Base-by-base conservation (phyloP, 2,113 vertebrate species). In the Lota lota region DNA sequence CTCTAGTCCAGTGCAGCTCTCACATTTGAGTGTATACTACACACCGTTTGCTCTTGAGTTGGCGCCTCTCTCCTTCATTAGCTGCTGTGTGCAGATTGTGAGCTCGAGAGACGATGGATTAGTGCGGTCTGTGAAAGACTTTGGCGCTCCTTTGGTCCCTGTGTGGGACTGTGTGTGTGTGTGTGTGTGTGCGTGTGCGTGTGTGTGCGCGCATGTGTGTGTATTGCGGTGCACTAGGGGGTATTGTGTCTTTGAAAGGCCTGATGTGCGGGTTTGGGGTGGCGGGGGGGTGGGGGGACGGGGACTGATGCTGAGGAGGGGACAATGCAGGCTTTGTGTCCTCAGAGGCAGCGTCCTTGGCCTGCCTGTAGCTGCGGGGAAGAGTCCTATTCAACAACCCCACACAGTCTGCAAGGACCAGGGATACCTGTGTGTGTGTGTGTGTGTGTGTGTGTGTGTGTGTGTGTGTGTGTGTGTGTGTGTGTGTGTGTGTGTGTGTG, bases 301-400 rank as follows among this genome's bases (percentile, higher is more conserved):
- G 83, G 83, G 84, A 78, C 83, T 81, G 82, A 91, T 88, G 87
- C 83, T 72, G 61, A 21, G 57, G 19, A 16, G 59, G 59, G 82
- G 80, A 91, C 87, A 91, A 90, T 90, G 73, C 71, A 17, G 74
- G 78, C 85, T 91, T 91, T 92, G 88, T 90, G 77, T 79, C 79
- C 66, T 51, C 12, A 68, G 78, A 70, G 79, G 72, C 57, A 69
- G 20, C 79, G 75, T 74, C 84, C 83, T 83, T 83, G 87, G 83
- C 80, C 71, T 73, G 70, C 75, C 77, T 79, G 71, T 79, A 71
- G 78, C 70, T 69, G 40, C 58, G 65, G 50, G 33, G 50, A 22
- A 75, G 70, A 73, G 74, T 65, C 79, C 84, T 75, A 73, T 86
- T 90, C 75, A 90, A 67, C 21, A 22, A 64, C 61, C 12, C 68